Evolutionary conservation across 2,888 invertebrate species (phyloP), one percentile per base, ranked within the genome.

Genomic region (Stenichneumon culpator): DNA sequence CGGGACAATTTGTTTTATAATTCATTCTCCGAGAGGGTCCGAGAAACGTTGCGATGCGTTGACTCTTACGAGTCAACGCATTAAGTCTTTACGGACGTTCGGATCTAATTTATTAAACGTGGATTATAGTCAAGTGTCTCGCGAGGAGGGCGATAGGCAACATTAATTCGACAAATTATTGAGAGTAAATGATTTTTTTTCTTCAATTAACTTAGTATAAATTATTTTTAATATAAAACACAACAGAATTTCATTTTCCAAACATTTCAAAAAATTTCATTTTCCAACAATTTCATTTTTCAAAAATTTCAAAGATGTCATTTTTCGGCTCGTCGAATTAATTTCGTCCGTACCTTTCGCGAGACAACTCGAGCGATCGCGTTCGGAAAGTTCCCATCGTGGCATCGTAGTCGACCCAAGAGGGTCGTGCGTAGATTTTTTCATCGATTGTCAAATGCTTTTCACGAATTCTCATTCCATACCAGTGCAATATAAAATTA

Each of bases 401-500:
- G 11, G 47, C 36, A 68, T 11, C 28, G 47, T 60, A 77, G 72
- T 44, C n/a, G 19, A 39, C 28, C 63, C 44, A 39, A n/a, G 39
- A 52, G 32, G 57, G 22, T 57, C 14, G 57, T 39, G 32, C 52
- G 69, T 82, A 79, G 47, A 82, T 82, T 84, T 77, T 77, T 68
- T 73, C 72, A 78, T 80, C 74, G 50, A 79, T 69, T 60, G 16
- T 60, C 50, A 74, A 50, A 79, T 44, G 50, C 54, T 73, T 63
- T 69, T 60, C 16, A 52, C 11, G 22, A 47, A 63, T 72, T 52
- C 9, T 28, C 28, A 78, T 63, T 81, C 39, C 69, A 54, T 19
- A 72, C 67, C 72, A 70, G 73, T 82, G 69, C 69, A 78, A 78
- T 82, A 63, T 82, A 63, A 7, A 25, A 25, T 69, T 52, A 65